Evolutionary conservation across 2,888 invertebrate genomes (phyloP).

Genomic region (Pseudoips prasinana): DNA sequence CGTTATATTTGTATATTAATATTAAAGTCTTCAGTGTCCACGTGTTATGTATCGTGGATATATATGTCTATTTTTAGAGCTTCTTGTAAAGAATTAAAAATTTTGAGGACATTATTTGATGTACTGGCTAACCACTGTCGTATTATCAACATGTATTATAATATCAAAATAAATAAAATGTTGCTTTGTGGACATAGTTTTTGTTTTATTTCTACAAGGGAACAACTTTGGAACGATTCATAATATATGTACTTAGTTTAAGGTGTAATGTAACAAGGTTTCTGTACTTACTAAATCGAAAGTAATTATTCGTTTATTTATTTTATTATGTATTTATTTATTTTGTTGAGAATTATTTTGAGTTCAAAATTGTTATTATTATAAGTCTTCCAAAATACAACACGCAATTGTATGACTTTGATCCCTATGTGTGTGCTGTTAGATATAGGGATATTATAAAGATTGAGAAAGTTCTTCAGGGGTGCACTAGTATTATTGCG

Average conservation of each 20-base stretch:
- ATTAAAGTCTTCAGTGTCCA: slow-evolving; percentile 46
- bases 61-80: slow-evolving; percentile 33
- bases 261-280: neutral
- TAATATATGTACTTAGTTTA: neutral
- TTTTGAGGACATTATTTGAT: slow-evolving; percentile 37
- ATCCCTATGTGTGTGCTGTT: too few relatives aligned
- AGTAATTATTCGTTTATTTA: too few relatives aligned
- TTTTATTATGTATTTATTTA: too few relatives aligned
- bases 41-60: slow-evolving; percentile 21
- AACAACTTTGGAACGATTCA: too few relatives aligned
- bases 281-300: too few relatives aligned
- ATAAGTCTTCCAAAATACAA: too few relatives aligned
- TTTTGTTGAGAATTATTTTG: too few relatives aligned
- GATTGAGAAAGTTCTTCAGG: too few relatives aligned
- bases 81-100: slow-evolving; percentile 49
- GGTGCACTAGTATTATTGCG: too few relatives aligned
- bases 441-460: too few relatives aligned
- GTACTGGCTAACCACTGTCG: slow-evolving; percentile 37
- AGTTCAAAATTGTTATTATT: too few relatives aligned
- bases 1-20: slow-evolving; percentile 63
- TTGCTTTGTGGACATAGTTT: slow-evolving; percentile 50
- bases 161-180: slow-evolving; percentile 56
- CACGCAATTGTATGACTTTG: too few relatives aligned
- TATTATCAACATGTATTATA: slow-evolving; percentile 47
- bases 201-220: slow-evolving; percentile 32